phyloP scores from a whole-genome alignment of 2,113 vertebrate species.

The Dendropsophus ebraccatus region DNA sequence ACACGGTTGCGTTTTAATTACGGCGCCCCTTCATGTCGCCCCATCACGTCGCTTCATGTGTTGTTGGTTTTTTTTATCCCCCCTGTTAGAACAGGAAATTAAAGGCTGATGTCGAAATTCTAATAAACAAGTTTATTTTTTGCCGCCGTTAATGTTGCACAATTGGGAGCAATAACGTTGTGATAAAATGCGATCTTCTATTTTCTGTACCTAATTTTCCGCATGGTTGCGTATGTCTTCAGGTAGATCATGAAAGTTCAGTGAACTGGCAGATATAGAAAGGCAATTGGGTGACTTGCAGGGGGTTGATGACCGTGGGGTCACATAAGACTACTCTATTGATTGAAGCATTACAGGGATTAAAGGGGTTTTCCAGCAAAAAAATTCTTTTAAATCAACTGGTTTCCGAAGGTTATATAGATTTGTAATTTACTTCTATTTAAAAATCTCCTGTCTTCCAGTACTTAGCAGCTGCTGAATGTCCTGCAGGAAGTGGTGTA shows the following conservation, averaged over 20 bases:
- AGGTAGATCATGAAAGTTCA: not conserved
- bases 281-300: not conserved
- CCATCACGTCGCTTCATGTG: too few relatives aligned
- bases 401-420: too few relatives aligned
- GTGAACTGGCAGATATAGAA: not conserved
- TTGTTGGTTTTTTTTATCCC: not conserved
- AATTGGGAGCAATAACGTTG: not conserved
- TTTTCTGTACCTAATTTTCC: not conserved
- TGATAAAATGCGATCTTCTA: not conserved
- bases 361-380: too few relatives aligned
- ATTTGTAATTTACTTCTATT: too few relatives aligned
- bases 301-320: not conserved
- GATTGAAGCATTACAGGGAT: not conserved
- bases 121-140: not conserved
- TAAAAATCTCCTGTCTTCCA: too few relatives aligned
- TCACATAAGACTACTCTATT: too few relatives aligned
- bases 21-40: not conserved
- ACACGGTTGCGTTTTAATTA: slow-evolving; percentile 21
- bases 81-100: not conserved
- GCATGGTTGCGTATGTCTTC: not conserved
- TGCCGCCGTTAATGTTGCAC: not conserved
- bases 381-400: too few relatives aligned
- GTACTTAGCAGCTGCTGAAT: too few relatives aligned
- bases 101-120: not conserved
- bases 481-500: too few relatives aligned